Evolutionary conservation across 2,888 invertebrate genomes (phyloP).

Genomic region (Brachycybe producta): DNA sequence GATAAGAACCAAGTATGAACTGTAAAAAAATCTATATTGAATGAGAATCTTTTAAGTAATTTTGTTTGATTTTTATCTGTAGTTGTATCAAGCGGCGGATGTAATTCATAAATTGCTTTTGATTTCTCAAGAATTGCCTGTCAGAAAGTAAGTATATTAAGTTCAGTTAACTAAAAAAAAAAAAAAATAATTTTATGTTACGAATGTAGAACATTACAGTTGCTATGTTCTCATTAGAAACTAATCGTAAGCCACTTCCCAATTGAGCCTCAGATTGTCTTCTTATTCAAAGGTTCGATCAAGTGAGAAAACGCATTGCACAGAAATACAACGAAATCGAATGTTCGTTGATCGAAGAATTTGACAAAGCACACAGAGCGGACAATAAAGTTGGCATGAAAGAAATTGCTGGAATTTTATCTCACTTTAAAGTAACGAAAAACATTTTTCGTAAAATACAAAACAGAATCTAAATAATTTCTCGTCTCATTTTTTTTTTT

Average conservation of each 20-base stretch:
- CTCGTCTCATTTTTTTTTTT: background rate
- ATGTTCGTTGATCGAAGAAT: constrained; percentile 80
- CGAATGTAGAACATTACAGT: too few species aligned
- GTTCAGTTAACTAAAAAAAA: too few species aligned
- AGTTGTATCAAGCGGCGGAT: constrained; percentile 91
- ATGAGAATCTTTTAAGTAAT: constrained; percentile 14
- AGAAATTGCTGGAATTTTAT: constrained; percentile 76
- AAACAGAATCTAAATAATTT: background rate
- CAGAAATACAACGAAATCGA: constrained; percentile 84
- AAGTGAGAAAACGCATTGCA: constrained; percentile 70
- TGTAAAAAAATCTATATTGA: constrained; percentile 15
- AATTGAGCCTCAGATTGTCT: too few species aligned
- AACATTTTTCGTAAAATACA: constrained; percentile 6
- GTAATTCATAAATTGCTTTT: constrained; percentile 91
- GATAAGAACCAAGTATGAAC: constrained; percentile 59
- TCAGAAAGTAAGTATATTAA: constrained; percentile 49
- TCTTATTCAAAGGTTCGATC: constrained; percentile 49
- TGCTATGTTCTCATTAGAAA: too few species aligned
- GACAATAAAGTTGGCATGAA: constrained; percentile 82
- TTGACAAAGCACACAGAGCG: constrained; percentile 72
- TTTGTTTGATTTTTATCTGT: constrained; percentile 30
- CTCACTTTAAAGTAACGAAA: constrained; percentile 63
- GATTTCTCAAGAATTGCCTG: constrained; percentile 87
- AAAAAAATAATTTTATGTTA: too few species aligned
- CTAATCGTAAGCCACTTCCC: too few species aligned